Evolutionary conservation across 2,888 invertebrate species (phyloP), one percentile per base, ranked within the genome.

Genomic region (Atethmia centrago): DNA sequence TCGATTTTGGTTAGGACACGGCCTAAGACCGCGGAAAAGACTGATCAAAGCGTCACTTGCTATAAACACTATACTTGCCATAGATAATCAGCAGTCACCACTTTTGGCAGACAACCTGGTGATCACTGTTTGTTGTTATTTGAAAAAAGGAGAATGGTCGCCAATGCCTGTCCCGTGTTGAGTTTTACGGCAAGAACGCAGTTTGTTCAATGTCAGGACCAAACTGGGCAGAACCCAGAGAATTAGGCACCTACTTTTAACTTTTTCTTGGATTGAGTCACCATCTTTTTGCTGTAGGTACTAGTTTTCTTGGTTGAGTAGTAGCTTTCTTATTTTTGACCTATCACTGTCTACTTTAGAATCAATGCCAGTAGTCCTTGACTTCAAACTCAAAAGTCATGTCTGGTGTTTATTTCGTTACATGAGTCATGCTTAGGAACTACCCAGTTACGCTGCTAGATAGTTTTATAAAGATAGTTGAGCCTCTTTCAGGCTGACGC

Each of bases 361-460:
- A 51, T 36, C 51, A 19, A 51, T 36, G 36, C 36, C 16, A 51
- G n/a, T 36, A 36, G n/a, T 36, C 21, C 42, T 66, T 42, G 10
- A 66, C 66, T 59, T 28, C 3, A 10, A 42, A 59, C 21, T 42
- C 42, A 42, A 42, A 56, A 61, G 42, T 59, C 59, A 59, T 59
- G 21, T 21, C 5, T 28, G 14, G n/a, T 53, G 8, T 12, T 65
- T 45, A 42, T 21, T 45, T 14, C 19, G 19, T 3, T 45, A 12
- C 7, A 45, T 53, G 19, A 25, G n/a, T 36, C 25, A 25, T 36
- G 36, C 2, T 45, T 45, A 40, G 40, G 10, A 45, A 53, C 12
- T 36, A 65, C 19, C 16, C 0, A 49, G 2, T 64, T 42, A 42
- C 31, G 31, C 1, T 12, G 14, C 14, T 53, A 53, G 9, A 31